phyloP scores from a whole-genome alignment of 2,113 vertebrate genomes.

The Dicaeum eximium region DNA sequence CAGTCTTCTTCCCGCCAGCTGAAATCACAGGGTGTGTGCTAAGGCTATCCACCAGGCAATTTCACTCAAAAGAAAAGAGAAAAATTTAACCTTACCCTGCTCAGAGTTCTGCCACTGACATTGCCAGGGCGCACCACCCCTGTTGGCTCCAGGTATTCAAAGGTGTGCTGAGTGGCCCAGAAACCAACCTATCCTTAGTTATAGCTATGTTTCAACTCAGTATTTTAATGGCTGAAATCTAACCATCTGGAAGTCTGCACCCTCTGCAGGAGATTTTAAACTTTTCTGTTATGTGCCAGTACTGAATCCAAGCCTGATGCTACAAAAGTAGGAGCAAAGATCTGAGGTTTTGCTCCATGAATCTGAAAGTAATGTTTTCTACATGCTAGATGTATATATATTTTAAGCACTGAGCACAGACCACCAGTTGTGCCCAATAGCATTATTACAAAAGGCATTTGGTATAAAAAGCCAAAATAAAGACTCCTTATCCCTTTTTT shows the following conservation, averaged over 20 bases:
- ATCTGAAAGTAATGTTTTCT: background rate
- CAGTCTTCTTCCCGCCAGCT: background rate
- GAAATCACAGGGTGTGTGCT: background rate
- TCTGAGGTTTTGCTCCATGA: background rate
- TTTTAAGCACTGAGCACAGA: background rate
- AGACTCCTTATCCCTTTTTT: background rate
- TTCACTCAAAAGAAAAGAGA: background rate
- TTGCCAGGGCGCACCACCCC: background rate
- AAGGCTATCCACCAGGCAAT: background rate
- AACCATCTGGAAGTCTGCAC: background rate
- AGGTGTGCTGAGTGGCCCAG: background rate
- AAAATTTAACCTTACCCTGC: background rate
- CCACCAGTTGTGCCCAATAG: background rate
- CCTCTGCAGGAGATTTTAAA: background rate
- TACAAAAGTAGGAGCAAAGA: background rate
- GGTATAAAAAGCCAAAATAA: background rate
- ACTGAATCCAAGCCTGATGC: background rate
- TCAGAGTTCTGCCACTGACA: background rate
- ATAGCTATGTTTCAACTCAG: background rate
- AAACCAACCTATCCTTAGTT: background rate
- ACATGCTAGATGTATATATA: background rate
- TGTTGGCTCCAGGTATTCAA: background rate
- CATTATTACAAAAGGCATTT: background rate
- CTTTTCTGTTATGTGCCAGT: background rate
- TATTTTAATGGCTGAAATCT: background rate